Evolutionary conservation across 2,888 invertebrate genomes (phyloP).

Genomic region (Reticulitermes lucifugus): DNA sequence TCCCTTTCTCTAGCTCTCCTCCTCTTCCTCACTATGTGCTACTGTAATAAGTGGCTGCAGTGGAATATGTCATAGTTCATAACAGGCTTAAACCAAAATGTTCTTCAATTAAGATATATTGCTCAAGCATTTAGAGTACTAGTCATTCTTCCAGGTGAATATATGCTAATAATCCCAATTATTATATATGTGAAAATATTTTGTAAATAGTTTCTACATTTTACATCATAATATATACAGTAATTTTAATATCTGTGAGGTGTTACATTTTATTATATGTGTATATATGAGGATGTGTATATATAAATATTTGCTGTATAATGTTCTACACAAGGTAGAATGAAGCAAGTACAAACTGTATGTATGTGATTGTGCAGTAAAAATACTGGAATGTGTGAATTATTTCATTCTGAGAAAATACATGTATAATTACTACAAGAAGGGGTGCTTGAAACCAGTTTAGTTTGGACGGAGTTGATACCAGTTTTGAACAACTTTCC

Average conservation of each 20-base stretch:
- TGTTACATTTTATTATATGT: constrained; percentile 26
- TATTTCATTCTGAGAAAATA: neutral
- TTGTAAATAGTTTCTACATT: constrained; percentile 22
- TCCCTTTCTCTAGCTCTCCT: too few species aligned
- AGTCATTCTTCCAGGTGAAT: constrained; percentile 43
- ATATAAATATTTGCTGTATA: neutral
- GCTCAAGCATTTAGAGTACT: constrained; percentile 47
- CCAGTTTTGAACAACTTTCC: too few species aligned
- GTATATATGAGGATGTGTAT: constrained; percentile 12
- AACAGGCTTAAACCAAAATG: constrained; percentile 40
- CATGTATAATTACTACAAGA: neutral
- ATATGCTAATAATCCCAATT: neutral
- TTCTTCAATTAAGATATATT: constrained; percentile 9
- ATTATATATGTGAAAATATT: neutral
- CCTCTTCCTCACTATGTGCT: too few species aligned
- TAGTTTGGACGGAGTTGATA: neutral
- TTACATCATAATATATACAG: neutral
- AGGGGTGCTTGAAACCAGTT: neutral
- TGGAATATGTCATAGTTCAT: too few species aligned
- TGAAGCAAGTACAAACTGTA: constrained; percentile 25
- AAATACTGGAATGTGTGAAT: neutral
- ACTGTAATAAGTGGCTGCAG: too few species aligned
- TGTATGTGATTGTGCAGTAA: constrained; percentile 3
- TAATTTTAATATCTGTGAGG: neutral
- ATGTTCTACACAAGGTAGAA: constrained; percentile 1